Percentiles rank a stretch among this genome's conserved stretches.
These are phyloP conservation scores for Smittia sp. DNA, from an alignment of 2,888 invertebrate genomes.

Conservation along the genomic window DNA sequence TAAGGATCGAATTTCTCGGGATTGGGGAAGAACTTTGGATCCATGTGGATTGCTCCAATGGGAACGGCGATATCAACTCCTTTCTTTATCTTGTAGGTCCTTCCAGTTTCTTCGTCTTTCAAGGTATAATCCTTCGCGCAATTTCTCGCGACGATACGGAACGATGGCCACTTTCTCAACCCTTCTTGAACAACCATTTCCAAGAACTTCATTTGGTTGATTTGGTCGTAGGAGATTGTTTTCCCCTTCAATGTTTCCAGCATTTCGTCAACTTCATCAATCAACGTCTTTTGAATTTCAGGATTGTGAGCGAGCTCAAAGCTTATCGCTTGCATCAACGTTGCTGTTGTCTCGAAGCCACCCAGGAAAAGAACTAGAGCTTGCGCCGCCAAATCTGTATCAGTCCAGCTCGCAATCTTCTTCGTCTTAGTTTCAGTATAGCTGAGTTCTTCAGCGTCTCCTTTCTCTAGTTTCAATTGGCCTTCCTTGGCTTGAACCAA, in stretches of 20 bases:
- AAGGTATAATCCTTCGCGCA: constrained; percentile 56
- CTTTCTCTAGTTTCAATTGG: constrained; percentile 41
- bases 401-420: constrained; percentile 16
- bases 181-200: constrained; percentile 61
- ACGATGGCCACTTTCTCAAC: constrained; percentile 56
- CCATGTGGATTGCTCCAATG: constrained; percentile 45
- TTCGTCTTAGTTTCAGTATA: constrained; percentile 14
- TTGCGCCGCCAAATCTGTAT: constrained; percentile 7
- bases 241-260: constrained; percentile 51
- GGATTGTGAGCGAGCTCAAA: constrained; percentile 61
- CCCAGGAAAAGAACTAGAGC: constrained; percentile 57
- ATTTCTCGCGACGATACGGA: constrained; percentile 52
- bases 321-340: constrained; percentile 55
- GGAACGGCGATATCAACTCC: constrained; percentile 48
- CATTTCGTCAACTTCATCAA: constrained; percentile 57
- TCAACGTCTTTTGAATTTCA: constrained; percentile 58
- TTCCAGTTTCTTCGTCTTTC: constrained; percentile 45
- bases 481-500: constrained; percentile 44
- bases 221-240: constrained; percentile 55
- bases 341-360: constrained; percentile 58
- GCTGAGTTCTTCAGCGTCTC: not conserved
- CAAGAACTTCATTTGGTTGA: constrained; percentile 60
- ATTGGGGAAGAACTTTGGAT: constrained; percentile 48
- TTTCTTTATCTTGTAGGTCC: not conserved
- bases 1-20: constrained; percentile 61